Conservation (phyloP, 2,797 vertebrate species). For the Etheostoma perlongum region DNA sequence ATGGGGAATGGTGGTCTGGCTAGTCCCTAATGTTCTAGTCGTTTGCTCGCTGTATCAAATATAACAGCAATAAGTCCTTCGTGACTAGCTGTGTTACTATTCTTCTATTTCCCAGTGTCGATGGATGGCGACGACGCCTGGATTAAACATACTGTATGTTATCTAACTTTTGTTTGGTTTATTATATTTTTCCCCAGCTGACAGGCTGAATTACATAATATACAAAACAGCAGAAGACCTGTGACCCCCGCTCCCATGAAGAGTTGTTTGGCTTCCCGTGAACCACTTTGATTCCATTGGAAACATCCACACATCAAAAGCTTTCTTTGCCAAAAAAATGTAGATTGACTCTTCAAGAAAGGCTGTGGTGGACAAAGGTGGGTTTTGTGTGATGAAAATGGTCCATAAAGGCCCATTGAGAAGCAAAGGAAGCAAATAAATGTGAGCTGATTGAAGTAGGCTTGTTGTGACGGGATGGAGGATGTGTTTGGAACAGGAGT, state of each 20-base stretch:
- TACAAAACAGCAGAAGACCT: constrained; percentile 58
- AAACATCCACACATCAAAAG: constrained; percentile 77
- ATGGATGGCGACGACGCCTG: neutral
- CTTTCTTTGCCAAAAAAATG: constrained; percentile 29
- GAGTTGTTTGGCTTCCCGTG: constrained; percentile 47
- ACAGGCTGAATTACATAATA: constrained; percentile 69
- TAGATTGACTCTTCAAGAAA: constrained; percentile 54
- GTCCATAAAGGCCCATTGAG: constrained; percentile 77
- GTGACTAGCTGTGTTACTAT: constrained; percentile 12
- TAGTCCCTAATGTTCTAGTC: constrained; percentile 5
- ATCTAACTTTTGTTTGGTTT: constrained; percentile 58
- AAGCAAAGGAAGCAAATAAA: constrained; percentile 63
- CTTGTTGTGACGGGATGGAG: constrained; percentile 71
- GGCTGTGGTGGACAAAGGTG: constrained; percentile 70
- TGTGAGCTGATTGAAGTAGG: constrained; percentile 74
- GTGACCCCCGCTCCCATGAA: constrained; percentile 40
- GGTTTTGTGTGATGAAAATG: constrained; percentile 74
- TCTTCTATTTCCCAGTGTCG: constrained; percentile 25
- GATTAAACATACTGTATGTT: constrained; percentile 50
- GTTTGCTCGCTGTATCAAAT: constrained; percentile 6
- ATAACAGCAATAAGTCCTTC: neutral
- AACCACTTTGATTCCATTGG: constrained; percentile 61
- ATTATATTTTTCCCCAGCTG: constrained; percentile 46
- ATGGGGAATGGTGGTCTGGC: neutral
- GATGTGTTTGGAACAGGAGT: constrained; percentile 70